Conservation (phyloP, 2,797 vertebrate genomes). For the Hemibagrus guttatus region DNA sequence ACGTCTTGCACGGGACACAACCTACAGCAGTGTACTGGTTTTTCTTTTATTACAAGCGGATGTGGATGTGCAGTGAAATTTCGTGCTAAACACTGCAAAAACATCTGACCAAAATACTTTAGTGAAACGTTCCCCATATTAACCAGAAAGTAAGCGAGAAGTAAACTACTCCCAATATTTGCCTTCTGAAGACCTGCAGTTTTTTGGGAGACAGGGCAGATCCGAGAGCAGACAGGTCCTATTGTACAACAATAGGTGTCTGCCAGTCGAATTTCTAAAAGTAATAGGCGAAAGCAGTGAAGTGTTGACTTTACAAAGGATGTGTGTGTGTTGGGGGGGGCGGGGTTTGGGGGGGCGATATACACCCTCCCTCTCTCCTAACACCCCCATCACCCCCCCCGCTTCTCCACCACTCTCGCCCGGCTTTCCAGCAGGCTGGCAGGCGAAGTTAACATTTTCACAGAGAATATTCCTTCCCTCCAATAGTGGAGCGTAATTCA, state of each 20-base stretch:
- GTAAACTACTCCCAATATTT: conserved; percentile 75
- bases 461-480: conserved; percentile 99
- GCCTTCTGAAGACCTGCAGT: conserved; percentile 74
- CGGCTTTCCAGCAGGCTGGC: conserved; percentile 82
- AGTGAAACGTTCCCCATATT: neutral
- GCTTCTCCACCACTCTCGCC: conserved; percentile 58
- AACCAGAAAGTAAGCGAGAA: neutral
- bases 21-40: neutral
- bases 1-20: neutral
- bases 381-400: conserved; percentile 39
- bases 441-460: conserved; percentile 99
- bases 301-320: conserved; percentile 99
- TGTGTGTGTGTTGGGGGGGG: conserved; percentile 66
- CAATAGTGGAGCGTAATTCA: conserved; percentile 99
- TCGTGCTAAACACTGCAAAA: neutral
- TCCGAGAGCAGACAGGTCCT: conserved; percentile 41
- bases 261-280: conserved; percentile 72
- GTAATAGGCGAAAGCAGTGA: conserved; percentile 97
- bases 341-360: conserved; percentile 25
- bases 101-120: conserved; percentile 6
- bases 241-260: conserved; percentile 37
- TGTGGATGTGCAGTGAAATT: neutral
- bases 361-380: conserved; percentile 61
- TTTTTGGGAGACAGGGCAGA: conserved; percentile 61
- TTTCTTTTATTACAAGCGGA: neutral